Conservation (phyloP, 2,797 vertebrate species). For the Periparus ater region DNA sequence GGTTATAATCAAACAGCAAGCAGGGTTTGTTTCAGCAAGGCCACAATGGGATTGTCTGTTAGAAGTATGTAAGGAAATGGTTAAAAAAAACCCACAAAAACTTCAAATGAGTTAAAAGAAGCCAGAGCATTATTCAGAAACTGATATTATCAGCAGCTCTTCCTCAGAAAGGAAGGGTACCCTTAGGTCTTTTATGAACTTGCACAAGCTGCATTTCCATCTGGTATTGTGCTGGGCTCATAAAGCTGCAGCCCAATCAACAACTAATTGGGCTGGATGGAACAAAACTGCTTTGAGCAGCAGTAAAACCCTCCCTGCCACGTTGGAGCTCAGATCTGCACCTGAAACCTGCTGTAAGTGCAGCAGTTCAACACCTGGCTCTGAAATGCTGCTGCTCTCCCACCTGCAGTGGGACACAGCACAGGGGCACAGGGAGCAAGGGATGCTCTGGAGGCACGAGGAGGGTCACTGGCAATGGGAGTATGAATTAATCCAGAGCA, state of each 20-base stretch:
- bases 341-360: fast-evolving
- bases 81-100: background rate
- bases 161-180: background rate
- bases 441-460: background rate
- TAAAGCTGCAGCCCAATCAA: background rate
- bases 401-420: background rate
- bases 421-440: background rate
- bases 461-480: background rate
- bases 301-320: background rate
- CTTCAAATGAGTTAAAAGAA: slow-evolving; percentile 9
- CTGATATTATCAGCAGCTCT: slow-evolving; percentile 33
- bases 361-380: background rate
- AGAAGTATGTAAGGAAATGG: background rate
- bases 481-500: background rate
- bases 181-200: background rate
- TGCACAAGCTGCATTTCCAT: background rate
- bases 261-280: background rate
- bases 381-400: background rate
- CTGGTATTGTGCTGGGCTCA: background rate
- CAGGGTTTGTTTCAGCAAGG: background rate
- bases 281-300: background rate
- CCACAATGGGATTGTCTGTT: background rate
- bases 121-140: background rate
- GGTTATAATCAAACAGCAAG: background rate
- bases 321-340: fast-evolving